phyloP scores from a whole-genome alignment of 2,888 invertebrate genomes.

The Clostera curtula region DNA sequence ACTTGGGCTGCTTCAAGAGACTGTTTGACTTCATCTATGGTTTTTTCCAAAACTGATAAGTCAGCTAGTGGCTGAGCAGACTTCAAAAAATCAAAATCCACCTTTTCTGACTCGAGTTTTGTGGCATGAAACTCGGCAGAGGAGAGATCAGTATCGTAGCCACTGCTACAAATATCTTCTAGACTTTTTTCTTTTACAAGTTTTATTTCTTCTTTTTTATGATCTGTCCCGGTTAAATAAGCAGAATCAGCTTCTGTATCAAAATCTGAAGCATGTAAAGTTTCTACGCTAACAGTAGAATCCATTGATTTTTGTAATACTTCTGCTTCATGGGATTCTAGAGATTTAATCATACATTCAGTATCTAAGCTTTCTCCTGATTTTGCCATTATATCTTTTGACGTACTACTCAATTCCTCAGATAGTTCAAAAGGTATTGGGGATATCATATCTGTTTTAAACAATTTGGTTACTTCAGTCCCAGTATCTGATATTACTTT shows the following conservation, averaged over 20 bases:
- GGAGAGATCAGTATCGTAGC: conserved; percentile 79
- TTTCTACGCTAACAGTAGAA: conserved; percentile 69
- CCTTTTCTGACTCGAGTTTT: conserved; percentile 69
- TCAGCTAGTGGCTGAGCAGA: conserved; percentile 66
- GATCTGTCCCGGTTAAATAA: conserved; percentile 62
- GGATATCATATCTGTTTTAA: conserved; percentile 58
- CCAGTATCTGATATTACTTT: conserved; percentile 36
- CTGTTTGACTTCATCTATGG: conserved; percentile 82
- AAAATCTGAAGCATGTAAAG: conserved; percentile 67
- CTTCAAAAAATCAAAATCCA: conserved; percentile 67
- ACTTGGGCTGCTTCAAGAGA: conserved; percentile 81
- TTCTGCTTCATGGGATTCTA: conserved; percentile 70
- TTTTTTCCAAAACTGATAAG: conserved; percentile 78
- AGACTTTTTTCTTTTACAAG: conserved; percentile 66
- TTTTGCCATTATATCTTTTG: conserved; percentile 68
- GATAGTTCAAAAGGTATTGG: conserved; percentile 55
- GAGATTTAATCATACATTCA: conserved; percentile 67
- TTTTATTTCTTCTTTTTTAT: conserved; percentile 60
- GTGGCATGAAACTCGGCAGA: conserved; percentile 76
- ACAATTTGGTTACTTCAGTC: conserved; percentile 37
- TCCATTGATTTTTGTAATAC: conserved; percentile 69
- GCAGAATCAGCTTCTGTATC: conserved; percentile 71
- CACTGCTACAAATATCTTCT: conserved; percentile 82
- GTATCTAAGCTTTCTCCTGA: conserved; percentile 70
- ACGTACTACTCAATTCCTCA: conserved; percentile 56